A percentile compares a stretch with the other conserved stretches of the same genome.
Conservation (phyloP, 2,113 vertebrate genomes). For the Petrocephalus microphthalmus region DNA sequence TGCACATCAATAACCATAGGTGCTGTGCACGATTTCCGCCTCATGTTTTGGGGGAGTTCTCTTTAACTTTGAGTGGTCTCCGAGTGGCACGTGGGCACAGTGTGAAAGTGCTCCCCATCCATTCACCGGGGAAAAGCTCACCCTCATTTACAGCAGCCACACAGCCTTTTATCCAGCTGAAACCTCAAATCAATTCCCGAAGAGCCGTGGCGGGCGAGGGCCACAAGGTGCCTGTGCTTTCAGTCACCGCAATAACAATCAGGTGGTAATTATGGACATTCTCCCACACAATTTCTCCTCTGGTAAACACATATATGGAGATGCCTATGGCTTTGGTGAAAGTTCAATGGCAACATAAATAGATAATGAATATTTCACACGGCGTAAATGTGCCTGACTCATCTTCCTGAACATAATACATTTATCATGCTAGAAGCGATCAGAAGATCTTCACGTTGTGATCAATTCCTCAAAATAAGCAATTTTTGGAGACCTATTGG, state of each 20-base stretch:
- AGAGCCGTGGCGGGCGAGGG: background rate
- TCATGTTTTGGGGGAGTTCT: background rate
- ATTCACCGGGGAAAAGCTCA: background rate
- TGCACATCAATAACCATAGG: background rate
- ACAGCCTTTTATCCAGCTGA: background rate
- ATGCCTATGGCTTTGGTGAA: background rate
- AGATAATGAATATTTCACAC: background rate
- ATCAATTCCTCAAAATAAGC: background rate
- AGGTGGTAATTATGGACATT: background rate
- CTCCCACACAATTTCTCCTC: background rate
- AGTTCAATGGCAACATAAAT: background rate
- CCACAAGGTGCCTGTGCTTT: background rate
- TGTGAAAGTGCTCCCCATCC: background rate
- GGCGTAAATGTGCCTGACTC: background rate
- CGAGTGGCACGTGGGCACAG: background rate
- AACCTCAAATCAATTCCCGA: background rate
- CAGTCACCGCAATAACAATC: background rate
- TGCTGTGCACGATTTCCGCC: too few relatives aligned
- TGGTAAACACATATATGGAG: background rate
- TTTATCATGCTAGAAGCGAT: background rate
- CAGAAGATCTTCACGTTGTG: background rate
- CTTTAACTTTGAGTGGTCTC: background rate
- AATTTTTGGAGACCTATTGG: background rate
- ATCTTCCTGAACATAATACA: background rate
- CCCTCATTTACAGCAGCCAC: background rate